Evolutionary conservation across 2,888 invertebrate genomes (phyloP), one percentile per base, ranked within the genome.

Genomic region (Eupeodes luniger): DNA sequence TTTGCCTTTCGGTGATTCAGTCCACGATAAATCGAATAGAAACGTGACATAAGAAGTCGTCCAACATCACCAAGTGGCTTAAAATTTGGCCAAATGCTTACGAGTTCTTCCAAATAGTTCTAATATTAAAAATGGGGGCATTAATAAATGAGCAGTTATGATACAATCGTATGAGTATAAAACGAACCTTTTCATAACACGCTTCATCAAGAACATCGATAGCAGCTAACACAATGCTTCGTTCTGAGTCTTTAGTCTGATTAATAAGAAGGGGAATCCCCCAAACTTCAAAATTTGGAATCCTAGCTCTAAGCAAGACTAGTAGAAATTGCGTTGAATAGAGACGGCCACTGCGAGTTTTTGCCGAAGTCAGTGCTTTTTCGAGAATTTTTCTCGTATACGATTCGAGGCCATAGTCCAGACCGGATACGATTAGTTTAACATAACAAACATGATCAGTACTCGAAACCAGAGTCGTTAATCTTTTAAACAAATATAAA

Each of bases 261-360:
- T 96, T 96, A 27, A 98, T 96, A 70, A 99, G 94, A 91, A 98
- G 94, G 90, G 97, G 96, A 85, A 99, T 95, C 34, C 98, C 97
- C 99, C 99, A 99, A 34, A 95, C 95, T 90, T 96, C 96, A 93
- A 97, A 97, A 91, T 96, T 96, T 1, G 95, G 95, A 93, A 96
- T 93, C 89, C 92, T 93, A 1, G 97, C 96, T 87, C 99, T 95
- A 77, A 99, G 94, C 90, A 99, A 94, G 11, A 99, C 96, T 89
- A 98, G 96, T 90, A 99, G 94, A 93, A 98, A 98, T 93, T 98
- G 98, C 1, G 99, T 98, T 0, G 98, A 96, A 94, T 99, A 99
- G 57, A 98, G 94, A 55, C 98, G 95, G 10, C 93, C 93, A 75
- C 89, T 95, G 93, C 91, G 95, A 93, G 92, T 96, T 95, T 89